Conservation (phyloP, 2,888 invertebrate genomes). For the Pristionchus japonicus region DNA sequence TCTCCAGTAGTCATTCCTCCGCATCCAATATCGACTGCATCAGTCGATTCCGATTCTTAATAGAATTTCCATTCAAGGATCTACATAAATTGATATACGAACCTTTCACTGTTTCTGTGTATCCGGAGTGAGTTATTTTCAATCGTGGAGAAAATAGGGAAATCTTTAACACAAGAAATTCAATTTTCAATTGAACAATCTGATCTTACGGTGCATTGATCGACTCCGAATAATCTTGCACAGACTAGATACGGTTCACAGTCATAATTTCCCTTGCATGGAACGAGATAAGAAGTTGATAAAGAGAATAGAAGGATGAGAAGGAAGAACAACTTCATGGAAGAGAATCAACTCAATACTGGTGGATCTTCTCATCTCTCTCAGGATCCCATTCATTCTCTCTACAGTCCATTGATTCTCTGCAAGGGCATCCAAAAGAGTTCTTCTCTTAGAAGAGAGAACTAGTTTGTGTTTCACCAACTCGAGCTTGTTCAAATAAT, state of each 20-base stretch:
- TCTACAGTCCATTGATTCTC: background rate
- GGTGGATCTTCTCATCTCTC: background rate
- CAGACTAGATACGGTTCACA: constrained; percentile 15
- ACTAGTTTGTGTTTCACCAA: too few relatives aligned
- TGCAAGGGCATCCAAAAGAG: background rate
- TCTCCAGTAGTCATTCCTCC: background rate
- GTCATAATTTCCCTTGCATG: constrained; percentile 18
- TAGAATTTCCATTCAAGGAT: background rate
- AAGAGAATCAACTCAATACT: background rate
- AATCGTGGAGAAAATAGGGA: background rate
- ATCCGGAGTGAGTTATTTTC: background rate
- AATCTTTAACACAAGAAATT: background rate
- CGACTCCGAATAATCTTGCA: constrained; percentile 26
- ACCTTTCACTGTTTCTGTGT: background rate
- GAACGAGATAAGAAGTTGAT: background rate
- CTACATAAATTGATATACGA: background rate
- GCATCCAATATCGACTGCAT: constrained; percentile 6
- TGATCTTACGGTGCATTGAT: constrained; percentile 10
- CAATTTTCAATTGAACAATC: background rate
- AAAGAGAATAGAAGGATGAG: background rate
- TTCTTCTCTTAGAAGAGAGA: background rate
- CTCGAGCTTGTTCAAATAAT: background rate
- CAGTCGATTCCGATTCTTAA: background rate
- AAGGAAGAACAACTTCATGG: background rate
- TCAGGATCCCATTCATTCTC: background rate